Percentiles rank a stretch among this genome's conserved stretches.
Evolutionary conservation across 2,888 invertebrate species (phyloP).

Genomic region (Willowsia nigromaculata): DNA sequence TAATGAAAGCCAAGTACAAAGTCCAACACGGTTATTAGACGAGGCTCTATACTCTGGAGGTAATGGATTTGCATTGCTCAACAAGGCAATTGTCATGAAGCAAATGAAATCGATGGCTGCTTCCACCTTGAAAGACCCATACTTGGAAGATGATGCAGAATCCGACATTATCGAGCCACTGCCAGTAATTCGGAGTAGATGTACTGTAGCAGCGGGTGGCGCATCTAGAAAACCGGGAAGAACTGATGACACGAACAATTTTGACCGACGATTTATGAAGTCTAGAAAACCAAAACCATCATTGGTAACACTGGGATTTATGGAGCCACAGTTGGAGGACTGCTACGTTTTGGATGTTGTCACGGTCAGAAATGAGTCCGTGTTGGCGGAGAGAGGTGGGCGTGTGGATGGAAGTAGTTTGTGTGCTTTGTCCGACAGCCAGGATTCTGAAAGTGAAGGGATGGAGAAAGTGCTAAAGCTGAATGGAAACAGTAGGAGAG

Average conservation of each 20-base stretch:
- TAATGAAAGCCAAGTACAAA: constrained; percentile 16
- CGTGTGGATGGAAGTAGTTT: neutral
- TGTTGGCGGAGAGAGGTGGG: constrained; percentile 63
- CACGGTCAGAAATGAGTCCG: constrained; percentile 75
- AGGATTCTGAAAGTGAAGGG: constrained; percentile 29
- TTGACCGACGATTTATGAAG: constrained; percentile 47
- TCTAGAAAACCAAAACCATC: constrained; percentile 32
- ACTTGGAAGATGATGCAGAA: constrained; percentile 21
- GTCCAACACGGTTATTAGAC: constrained; percentile 10
- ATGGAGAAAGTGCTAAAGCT: constrained; percentile 27
- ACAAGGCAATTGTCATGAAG: constrained; percentile 52
- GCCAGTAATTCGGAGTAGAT: constrained; percentile 19
- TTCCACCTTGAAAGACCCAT: constrained; percentile 45
- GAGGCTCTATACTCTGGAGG: constrained; percentile 43
- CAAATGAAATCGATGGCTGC: constrained; percentile 49
- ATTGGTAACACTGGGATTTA: constrained; percentile 43
- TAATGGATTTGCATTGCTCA: constrained; percentile 54
- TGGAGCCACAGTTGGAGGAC: constrained; percentile 67
- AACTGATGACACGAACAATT: neutral
- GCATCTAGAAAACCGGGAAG: neutral
- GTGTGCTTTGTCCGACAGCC: neutral
- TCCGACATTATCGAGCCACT: constrained; percentile 8
- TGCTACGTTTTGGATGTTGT: constrained; percentile 76
- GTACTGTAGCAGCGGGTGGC: neutral
- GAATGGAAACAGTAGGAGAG: neutral